Base-by-base conservation (phyloP, 2,797 vertebrate genomes). In the Hypotaenidia okinawae region DNA sequence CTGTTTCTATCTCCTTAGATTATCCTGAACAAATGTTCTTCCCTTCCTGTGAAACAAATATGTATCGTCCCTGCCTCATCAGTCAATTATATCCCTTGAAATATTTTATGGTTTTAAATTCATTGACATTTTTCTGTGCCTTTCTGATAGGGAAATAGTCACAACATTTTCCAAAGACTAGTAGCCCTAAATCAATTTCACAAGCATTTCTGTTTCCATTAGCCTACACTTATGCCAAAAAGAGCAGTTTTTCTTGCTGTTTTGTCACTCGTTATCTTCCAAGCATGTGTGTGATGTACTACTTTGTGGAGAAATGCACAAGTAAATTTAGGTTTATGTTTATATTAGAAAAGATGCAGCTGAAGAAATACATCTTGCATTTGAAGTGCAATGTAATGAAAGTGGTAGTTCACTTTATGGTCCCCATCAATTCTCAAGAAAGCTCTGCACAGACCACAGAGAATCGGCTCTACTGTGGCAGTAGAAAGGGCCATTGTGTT, bases 341-440 rank as follows among this genome's bases (percentile, higher is more conserved):
- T 84, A 47, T 64, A 49, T 35, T 68, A 41, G 68, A 87, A 74
- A 92, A 93, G 78, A 90, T 70, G 54, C 0, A 0, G 23, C 61
- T 76, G 59, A 90, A 93, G 70, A 92, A 91, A 84, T 89, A 43
- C 30, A 57, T 81, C 73, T 93, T 69, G 52, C 55, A 70, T 93
- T 95, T 94, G 80, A 90, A 95, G 67, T 67, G 52, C 39, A 77
- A 16, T 62, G 69, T 88, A 82, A 90, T 70, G 47, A 89, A 89
- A 84, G 35, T 16, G 74, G 68, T 57, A 77, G 64, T 67, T 89
- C 41, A 45, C 39, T 92, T 91, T 64, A 92, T 64, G 72, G 52
- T 89, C 49, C 28, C 28, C 54, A 77, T 94, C 68, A 94, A 79
- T 96, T 93, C 61, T 89, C 64, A 74, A 35, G 90, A 81, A 93